A percentile compares a stretch with the other conserved stretches of the same genome.
Evolutionary conservation across 2,797 vertebrate genomes (phyloP).

Genomic region (Chlorospingus flavigularis): DNA sequence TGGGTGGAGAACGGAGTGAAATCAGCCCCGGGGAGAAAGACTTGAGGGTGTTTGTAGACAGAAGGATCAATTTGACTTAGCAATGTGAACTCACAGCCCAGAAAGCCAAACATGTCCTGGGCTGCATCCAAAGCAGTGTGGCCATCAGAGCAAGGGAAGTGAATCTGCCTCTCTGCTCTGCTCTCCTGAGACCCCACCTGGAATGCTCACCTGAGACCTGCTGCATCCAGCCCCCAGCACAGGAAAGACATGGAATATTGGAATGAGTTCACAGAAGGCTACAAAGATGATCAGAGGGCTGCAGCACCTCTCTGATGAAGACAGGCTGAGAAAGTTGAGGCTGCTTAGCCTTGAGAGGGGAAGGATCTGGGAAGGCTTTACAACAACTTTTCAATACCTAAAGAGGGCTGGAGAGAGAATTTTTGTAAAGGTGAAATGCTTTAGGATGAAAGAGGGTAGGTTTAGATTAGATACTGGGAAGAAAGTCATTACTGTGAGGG

Average conservation of each 20-base stretch:
- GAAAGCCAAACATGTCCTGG: not conserved
- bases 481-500: not conserved
- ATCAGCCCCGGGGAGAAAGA: not conserved
- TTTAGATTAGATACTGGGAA: not conserved
- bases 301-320: not conserved
- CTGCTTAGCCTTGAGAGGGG: not conserved
- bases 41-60: not conserved
- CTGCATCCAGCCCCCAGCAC: not conserved
- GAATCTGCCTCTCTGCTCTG: not conserved
- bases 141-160: not conserved
- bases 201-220: not conserved
- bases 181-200: not conserved
- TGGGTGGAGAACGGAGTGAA: not conserved
- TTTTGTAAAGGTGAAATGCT: not conserved
- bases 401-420: not conserved
- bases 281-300: not conserved
- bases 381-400: not conserved
- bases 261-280: not conserved
- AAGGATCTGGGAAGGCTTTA: not conserved
- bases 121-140: not conserved
- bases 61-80: not conserved
- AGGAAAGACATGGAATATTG: not conserved
- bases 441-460: not conserved
- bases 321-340: not conserved
- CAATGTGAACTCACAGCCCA: not conserved